Conservation (phyloP, 2,888 invertebrate genomes). For the Punctoribates punctum region DNA sequence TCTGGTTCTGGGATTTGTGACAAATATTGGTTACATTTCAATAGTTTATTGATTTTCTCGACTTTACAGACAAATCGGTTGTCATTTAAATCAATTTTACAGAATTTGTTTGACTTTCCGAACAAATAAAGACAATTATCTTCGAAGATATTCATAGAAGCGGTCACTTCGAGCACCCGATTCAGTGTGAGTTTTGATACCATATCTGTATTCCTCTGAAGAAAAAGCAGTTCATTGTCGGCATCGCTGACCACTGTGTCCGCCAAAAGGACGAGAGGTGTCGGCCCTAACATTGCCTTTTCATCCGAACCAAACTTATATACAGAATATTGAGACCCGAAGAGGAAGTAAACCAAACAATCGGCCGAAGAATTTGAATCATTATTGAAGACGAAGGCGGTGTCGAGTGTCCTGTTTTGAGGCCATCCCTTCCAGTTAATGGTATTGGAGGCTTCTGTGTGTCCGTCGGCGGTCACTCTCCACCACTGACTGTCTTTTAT, state of each 20-base stretch:
- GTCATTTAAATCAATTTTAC: conserved; percentile 1
- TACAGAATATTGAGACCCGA: conserved; percentile 8
- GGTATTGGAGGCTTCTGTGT: neutral
- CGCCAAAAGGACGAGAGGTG: neutral
- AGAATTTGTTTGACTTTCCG: neutral
- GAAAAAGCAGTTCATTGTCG: neutral
- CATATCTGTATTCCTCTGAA: neutral
- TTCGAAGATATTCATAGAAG: neutral
- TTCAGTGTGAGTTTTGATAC: neutral
- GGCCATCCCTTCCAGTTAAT: neutral
- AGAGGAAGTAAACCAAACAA: neutral
- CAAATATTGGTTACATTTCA: conserved; percentile 4
- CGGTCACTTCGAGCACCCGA: neutral
- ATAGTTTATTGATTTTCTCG: neutral
- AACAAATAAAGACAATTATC: neutral
- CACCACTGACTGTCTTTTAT: neutral
- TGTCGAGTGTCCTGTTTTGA: neutral
- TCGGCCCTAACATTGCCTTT: conserved; percentile 7
- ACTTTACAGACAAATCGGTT: neutral
- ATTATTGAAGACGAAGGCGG: neutral
- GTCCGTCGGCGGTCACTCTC: neutral
- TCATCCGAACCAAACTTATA: conserved; percentile 1
- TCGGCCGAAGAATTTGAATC: neutral
- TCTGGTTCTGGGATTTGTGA: too few species aligned
- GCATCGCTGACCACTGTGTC: neutral